Evolutionary conservation across 2,888 invertebrate species (phyloP).

Genomic region (Caprella mutica): DNA sequence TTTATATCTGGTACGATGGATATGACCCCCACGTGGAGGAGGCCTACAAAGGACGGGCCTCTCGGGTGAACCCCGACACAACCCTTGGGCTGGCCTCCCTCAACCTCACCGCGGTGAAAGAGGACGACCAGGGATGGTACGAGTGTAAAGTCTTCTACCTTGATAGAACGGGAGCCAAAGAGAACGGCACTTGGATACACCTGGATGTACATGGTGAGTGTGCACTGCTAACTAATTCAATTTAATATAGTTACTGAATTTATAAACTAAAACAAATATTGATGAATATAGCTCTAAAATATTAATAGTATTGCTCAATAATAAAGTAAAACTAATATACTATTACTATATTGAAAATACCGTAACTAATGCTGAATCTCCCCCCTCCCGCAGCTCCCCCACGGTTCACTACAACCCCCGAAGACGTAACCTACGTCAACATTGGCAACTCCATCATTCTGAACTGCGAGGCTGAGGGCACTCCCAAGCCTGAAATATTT

Average conservation of each 20-base stretch:
- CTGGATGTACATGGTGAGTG: conserved; percentile 82
- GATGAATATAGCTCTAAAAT: too few species aligned
- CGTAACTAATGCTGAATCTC: too few species aligned
- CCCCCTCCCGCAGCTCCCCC: conserved; percentile 61
- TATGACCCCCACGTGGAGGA: conserved; percentile 93
- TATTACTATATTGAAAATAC: too few species aligned
- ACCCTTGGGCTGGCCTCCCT: conserved; percentile 78
- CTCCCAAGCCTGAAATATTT: conserved; percentile 85
- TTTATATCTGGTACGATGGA: conserved; percentile 96
- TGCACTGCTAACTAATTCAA: too few species aligned
- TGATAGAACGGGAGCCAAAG: conserved; percentile 81
- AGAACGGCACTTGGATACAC: conserved; percentile 96
- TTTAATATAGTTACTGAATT: too few species aligned
- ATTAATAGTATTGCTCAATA: too few species aligned
- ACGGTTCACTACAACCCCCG: conserved; percentile 86
- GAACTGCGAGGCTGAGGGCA: conserved; percentile 59
- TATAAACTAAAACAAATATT: too few species aligned
- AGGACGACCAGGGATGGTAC: conserved; percentile 94
- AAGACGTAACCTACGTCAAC: conserved; percentile 92
- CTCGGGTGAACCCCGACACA: conserved; percentile 67
- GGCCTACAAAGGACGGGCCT: conserved; percentile 83
- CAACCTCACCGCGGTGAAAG: conserved; percentile 86
- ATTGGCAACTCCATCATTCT: conserved; percentile 90
- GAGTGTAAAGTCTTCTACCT: conserved; percentile 89
- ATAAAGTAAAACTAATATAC: too few species aligned